Conservation (phyloP, 2,797 vertebrate genomes). For the Falco concolor region DNA sequence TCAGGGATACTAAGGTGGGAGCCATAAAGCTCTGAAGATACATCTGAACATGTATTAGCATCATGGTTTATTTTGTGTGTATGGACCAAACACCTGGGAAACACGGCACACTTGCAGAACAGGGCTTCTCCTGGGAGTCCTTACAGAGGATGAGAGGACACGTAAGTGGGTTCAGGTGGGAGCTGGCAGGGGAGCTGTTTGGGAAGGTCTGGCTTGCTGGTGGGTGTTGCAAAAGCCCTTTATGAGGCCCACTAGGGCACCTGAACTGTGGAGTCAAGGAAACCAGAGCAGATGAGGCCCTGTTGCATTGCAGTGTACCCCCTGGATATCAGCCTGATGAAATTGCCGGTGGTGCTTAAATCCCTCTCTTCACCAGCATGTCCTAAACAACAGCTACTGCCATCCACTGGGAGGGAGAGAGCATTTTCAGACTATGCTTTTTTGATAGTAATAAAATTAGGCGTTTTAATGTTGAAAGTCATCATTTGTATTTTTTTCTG, state of each 20-base stretch:
- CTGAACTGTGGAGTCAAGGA: not conserved
- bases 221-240: not conserved
- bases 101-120: not conserved
- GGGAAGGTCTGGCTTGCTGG: not conserved
- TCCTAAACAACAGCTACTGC: not conserved
- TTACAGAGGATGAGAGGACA: not conserved
- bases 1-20: not conserved
- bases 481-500: not conserved
- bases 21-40: not conserved
- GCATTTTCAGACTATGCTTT: not conserved
- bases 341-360: not conserved
- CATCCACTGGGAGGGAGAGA: not conserved
- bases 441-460: not conserved
- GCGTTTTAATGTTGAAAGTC: not conserved
- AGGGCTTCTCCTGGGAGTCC: fast-evolving
- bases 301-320: not conserved
- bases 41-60: not conserved
- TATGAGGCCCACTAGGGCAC: fast-evolving
- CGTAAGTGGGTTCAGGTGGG: fast-evolving
- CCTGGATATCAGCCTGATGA: fast-evolving
- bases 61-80: not conserved
- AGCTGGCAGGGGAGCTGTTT: not conserved
- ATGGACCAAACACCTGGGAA: not conserved
- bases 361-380: not conserved
- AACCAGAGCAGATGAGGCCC: not conserved